Evolutionary conservation across 2,888 invertebrate genomes (phyloP), one percentile per base, ranked within the genome.

Genomic region (Macaria liturata): DNA sequence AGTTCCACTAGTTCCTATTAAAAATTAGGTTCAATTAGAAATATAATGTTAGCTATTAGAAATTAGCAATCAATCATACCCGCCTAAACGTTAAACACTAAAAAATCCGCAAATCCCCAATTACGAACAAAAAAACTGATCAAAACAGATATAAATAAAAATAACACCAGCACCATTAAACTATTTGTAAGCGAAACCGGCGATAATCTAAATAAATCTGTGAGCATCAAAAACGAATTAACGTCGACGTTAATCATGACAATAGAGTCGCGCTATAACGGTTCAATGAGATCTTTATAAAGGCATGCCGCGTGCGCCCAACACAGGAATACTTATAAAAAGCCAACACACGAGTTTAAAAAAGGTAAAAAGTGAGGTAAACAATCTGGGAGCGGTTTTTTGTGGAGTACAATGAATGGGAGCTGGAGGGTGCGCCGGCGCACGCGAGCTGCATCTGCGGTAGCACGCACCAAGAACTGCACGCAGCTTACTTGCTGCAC

Each of bases 341-440:
- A 85, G 75, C 74, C 75, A 76, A 84, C 34, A 86, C 83, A 84
- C 82, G 78, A 84, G 83, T 85, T 86, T 79, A 74, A 87, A 88
- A 90, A 91, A 90, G 80, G 81, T 88, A 89, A 89, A 91, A 91
- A 88, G 84, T 88, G 90, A 86, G 86, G 90, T 91, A 91, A 91
- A 91, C 88, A 91, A 89, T 86, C 84, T 81, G 87, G 78, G 77
- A 72, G 80, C 70, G 8, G 79, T 84, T 88, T 91, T 90, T 89
- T 88, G 75, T 81, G 70, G 68, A 66, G 78, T 75, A 83, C 83
- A 81, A 82, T 82, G 72, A 76, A 75, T 78, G 76, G 20, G 20
- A 20, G 20, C 20, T 78, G 71, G 78, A 70, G 88, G 88, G 88
- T 84, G 76, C 86, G 84, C 20, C 20, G 87, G 83, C 78, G 86